Base-by-base conservation (phyloP, 2,888 invertebrate species). In the Marasmarcha lunaedactyla region DNA sequence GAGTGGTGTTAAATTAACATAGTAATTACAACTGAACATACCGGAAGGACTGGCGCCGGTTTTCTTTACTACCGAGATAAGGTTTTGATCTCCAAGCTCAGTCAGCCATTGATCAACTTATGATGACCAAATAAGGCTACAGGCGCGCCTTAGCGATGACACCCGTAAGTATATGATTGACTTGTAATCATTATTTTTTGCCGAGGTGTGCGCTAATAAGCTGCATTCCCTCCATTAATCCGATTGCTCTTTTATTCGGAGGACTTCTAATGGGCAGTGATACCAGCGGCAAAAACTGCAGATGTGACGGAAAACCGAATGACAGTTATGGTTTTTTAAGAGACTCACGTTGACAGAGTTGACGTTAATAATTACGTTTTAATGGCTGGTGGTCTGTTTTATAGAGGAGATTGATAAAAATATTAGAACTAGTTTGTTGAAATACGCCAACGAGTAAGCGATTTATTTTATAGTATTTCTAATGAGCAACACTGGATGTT, bases 151-250 rank as follows among this genome's bases (percentile, higher is more conserved):
- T 37, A 45, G 43, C 45, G 47, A 60, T 66, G 68, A 64, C 68
- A 64, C 63, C 47, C 50, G 58, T 47, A 55, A 33, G 15, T 56
- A 50, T 65, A 61, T 71, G 74, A 76, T 74, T 74, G 76, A 76
- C 74, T 76, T 61, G 72, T 76, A 50, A 66, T 58, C 49, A 46
- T 45, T 38, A 46, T 49, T 64, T 61, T 59, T 57, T 59, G 52
- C 45, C 39, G 38, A 35, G 35, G 35, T 20, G 35, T 43, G 30
- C 52, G 40, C 52, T 59, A 57, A 58, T 57, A 56, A 58, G 52
- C 52, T 47, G 42, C 50, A 43, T 54, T 57, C 52, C 52, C 55
- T 52, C 47, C 49, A 43, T 48, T 48, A 50, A 20, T 35, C 25
- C 30, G 30, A 30, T 11, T 11, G 30, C 30, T 11, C n/a, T 10